Conservation (phyloP, 2,113 vertebrate genomes). For the Pseudorhombus dupliciocellatus region DNA sequence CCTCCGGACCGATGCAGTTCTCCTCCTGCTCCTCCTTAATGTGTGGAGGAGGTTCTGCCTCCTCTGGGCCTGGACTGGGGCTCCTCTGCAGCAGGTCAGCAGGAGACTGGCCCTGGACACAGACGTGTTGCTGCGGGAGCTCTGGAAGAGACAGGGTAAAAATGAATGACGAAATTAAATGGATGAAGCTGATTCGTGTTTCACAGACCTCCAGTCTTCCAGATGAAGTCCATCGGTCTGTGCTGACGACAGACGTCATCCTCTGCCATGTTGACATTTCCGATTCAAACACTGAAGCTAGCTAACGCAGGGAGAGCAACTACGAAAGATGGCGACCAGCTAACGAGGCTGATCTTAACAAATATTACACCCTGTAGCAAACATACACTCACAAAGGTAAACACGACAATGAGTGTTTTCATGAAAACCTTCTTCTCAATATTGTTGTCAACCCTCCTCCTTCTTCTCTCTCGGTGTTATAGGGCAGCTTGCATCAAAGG, state of each 20-base stretch:
- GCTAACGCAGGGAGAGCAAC: no score
- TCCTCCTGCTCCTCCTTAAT: background rate
- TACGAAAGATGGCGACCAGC: no score
- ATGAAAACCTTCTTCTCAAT: no score
- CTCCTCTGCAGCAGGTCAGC: background rate
- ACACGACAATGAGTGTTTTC: no score
- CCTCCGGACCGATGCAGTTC: constrained; percentile 58
- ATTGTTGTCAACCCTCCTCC: no score
- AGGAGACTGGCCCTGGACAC: background rate
- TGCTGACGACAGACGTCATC: constrained; percentile 42
- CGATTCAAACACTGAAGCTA: no score
- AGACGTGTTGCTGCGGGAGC: background rate
- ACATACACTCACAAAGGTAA: no score
- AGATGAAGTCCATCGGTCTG: background rate
- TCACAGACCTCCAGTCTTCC: constrained; percentile 1
- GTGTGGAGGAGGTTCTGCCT: background rate
- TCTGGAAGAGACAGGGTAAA: background rate
- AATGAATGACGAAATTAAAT: background rate
- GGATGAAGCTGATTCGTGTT: constrained; percentile 52
- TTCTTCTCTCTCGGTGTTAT: no score
- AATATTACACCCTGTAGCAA: no score
- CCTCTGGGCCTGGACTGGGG: background rate
- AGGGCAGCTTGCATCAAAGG: constrained; percentile 9
- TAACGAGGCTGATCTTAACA: no score
- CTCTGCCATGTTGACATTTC: no score